These are phyloP conservation scores for Machaerirhynchus nigripectus DNA, from an alignment of 2,113 vertebrate genomes.

Conservation along the genomic window DNA sequence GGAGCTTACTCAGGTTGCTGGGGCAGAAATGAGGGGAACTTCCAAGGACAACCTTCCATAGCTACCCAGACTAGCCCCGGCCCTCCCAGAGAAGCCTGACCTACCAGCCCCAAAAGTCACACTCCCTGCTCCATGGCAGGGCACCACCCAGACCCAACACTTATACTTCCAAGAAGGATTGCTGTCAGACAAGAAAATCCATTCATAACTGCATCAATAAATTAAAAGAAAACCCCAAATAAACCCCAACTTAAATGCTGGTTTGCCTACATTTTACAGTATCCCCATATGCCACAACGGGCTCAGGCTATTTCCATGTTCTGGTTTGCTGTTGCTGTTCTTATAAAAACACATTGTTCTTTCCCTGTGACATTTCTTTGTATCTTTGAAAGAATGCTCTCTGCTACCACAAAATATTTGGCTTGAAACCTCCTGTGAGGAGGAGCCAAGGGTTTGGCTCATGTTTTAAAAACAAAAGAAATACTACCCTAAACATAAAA, in stretches of 20 bases:
- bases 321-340: background rate
- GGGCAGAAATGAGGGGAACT: background rate
- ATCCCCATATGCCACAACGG: background rate
- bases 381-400: slow-evolving; percentile 6
- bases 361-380: background rate
- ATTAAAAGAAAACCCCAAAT: background rate
- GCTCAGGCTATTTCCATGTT: background rate
- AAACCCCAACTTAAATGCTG: background rate
- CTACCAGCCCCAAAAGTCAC: background rate
- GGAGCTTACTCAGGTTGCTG: background rate
- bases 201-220: background rate
- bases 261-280: background rate
- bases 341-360: background rate
- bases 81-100: background rate
- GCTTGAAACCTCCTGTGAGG: background rate
- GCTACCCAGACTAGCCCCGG: background rate
- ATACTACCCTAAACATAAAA: background rate
- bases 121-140: rapidly evolving
- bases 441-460: background rate
- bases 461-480: slow-evolving; percentile 20
- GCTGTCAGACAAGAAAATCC: background rate
- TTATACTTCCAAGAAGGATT: background rate
- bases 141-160: background rate
- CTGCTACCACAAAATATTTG: background rate
- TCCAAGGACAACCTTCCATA: background rate